Base-by-base conservation (phyloP, 1,140 invertebrate genomes). In the Saccostrea glomerata region DNA sequence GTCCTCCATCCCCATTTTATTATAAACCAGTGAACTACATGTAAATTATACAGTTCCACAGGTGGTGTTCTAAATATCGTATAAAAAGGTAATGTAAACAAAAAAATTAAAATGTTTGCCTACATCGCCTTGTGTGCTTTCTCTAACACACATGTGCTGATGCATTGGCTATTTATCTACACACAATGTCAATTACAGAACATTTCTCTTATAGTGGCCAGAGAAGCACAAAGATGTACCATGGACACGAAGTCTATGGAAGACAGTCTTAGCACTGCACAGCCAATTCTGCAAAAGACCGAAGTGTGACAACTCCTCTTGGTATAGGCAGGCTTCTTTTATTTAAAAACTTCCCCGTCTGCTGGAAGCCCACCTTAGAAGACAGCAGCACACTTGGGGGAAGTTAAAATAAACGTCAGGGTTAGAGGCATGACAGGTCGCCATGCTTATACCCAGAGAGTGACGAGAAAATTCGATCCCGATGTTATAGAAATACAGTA, bases 231-330 rank as follows among this genome's bases (percentile, higher is more conserved):
- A 36, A 77, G 70, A 36, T 30, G 13, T 15, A 25, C 70, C 30
- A 23, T 77, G 70, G 70, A 77, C 70, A 77, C 70, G 70, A 77
- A 77, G 25, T 77, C 70, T 77, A 77, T 23, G 25, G 70, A 15
- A 15, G 70, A 77, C 70, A 36, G 0, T 9, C 70, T 77, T 36
- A 9, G 23, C 70, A 77, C 70, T 77, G 70, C 30, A 23, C 70
- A 36, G 13, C 70, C 9, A 30, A 36, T 36, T 30, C 70, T 77
- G 70, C 30, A 13, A 77, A 7, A 77, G 30, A 30, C 30, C 70
- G 13, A 36, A 30, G 12, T 77, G 70, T 77, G 70, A 77, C 25
- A 13, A 30, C 15, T 15, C 25, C 70, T 77, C 70, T 36, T 77
- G 25, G 70, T 30, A 30, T 77, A 77, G 25, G 30, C 25, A 30